Base-by-base conservation (phyloP, 2,797 vertebrate species). In the Lepidocolaptes lacrymiger region DNA sequence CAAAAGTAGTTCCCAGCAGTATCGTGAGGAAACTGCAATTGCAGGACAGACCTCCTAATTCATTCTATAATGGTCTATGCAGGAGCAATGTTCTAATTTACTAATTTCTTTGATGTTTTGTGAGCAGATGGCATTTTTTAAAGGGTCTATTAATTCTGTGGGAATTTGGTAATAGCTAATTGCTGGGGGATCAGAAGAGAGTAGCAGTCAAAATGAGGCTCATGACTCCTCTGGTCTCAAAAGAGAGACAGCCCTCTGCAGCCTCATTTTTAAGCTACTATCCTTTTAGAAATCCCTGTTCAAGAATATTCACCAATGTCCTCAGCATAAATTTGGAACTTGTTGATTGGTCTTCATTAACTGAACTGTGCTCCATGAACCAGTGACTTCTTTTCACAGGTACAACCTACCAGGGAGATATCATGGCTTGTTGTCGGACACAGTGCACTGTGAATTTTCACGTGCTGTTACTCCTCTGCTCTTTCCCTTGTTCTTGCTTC, bases 51-150 rank as follows among this genome's bases (percentile, higher is more conserved):
- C 55, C 19, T 77, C 30, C n/a, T 84, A 64, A 75, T 89, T 89
- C 14, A 55, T 73, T 86, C 39, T 71, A 0, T 85, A 76, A 52
- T 46, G 59, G 51, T 90, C 54, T 77, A 30, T 36, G 80, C 54
- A 73, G 62, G 16, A 69, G 23, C 44, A n/a, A 8, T 9, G 30
- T 79, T 73, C 23, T 66, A 74, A 75, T 64, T 67, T 51, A 39
- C 46, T 39, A 4, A 28, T 87, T 93, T 74, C 66, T 88, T 80
- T 52, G 39, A 54, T 12, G 14, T 75, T 92, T 84, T 93, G 32
- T 72, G 79, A 86, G 67, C 62, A 93, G 90, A 62, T 84, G 81
- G 83, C 67, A 26, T 90, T 93, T 88, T 89, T 62, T 32, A 54
- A 83, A 94, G 76, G 52, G 32, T 64, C 46, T 73, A 0, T 80